Conservation (phyloP, 2,113 vertebrate species). For the Perca schrenkii region DNA sequence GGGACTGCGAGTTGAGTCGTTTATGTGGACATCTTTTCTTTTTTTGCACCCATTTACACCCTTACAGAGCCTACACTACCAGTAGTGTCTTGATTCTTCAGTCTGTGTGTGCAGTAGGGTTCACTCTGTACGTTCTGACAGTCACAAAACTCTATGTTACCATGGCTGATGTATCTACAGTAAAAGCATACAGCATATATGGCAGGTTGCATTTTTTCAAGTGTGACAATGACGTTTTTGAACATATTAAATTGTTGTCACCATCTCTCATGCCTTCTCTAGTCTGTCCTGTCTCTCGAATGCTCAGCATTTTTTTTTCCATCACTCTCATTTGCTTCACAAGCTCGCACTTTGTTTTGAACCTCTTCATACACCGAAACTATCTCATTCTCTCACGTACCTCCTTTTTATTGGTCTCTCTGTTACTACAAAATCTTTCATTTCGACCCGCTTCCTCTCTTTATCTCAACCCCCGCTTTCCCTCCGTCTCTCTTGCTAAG, state of each 20-base stretch:
- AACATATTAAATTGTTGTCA: conserved; percentile 13
- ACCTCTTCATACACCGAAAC: background rate
- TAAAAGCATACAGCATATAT: conserved; percentile 53
- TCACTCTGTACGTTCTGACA: conserved; percentile 38
- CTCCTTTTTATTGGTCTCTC: conserved; percentile 1
- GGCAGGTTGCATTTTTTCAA: conserved; percentile 76
- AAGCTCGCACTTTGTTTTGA: background rate
- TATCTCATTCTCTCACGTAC: background rate
- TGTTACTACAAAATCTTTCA: background rate
- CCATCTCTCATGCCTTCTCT: background rate
- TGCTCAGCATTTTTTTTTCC: background rate
- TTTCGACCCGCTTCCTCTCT: conserved; percentile 33
- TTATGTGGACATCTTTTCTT: conserved; percentile 1
- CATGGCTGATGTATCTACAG: conserved; percentile 64
- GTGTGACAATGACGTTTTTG: conserved; percentile 67
- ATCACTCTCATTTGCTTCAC: background rate
- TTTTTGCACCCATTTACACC: conserved; percentile 32
- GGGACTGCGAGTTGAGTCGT: background rate
- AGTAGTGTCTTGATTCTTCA: conserved; percentile 30
- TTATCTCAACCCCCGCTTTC: background rate
- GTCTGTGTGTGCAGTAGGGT: conserved; percentile 41
- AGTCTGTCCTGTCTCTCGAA: background rate
- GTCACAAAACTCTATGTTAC: conserved; percentile 43
- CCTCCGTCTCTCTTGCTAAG: conserved; percentile 25
- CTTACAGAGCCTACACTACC: background rate